Evolutionary conservation across 2,797 vertebrate genomes (phyloP), one percentile per base, ranked within the genome.

Genomic region (Chanos chanos): DNA sequence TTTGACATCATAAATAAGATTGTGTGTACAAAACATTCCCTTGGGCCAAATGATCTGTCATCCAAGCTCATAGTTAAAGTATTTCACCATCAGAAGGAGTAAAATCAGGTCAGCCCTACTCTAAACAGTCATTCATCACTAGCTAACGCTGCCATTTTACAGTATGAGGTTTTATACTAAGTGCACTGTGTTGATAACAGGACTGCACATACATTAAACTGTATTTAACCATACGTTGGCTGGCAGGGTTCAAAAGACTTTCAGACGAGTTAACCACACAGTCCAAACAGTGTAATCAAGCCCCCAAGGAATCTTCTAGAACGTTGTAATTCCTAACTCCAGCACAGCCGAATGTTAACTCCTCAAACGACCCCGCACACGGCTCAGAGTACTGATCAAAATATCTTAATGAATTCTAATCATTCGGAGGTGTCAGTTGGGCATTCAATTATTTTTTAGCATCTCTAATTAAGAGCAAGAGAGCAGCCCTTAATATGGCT

Each of bases 381-480:
- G 44, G 3, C 40, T 15, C 31, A 37, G 40, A 70, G 70, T 44
- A 52, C 52, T 57, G 58, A 68, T 61, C 44, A 7, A 25, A 71
- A 64, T 13, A 41, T 27, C 62, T 61, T 71, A 49, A 71, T 71
- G 61, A 64, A 65, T 74, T 68, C 64, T 68, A 58, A 74, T 65
- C 60, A 72, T 68, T 68, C 44, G 48, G 44, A 59, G 60, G 72
- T 74, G 60, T 70, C 55, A 74, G 59, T 57, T 48, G 52, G 64
- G 28, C 43, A 53, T 74, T 71, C 61, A 58, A 65, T 64, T 68
- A 68, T 47, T 61, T 56, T 45, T 0, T 18, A 61, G 48, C 49
- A 16, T 61, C 57, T 58, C 49, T 63, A 65, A 76, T 68, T 71
- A 71, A 63, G 56, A 56, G 33, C 48, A 73, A 15, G 43, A 63